Evolutionary conservation across 1,140 invertebrate genomes (phyloP).

Genomic region (Cyclina sinensis): DNA sequence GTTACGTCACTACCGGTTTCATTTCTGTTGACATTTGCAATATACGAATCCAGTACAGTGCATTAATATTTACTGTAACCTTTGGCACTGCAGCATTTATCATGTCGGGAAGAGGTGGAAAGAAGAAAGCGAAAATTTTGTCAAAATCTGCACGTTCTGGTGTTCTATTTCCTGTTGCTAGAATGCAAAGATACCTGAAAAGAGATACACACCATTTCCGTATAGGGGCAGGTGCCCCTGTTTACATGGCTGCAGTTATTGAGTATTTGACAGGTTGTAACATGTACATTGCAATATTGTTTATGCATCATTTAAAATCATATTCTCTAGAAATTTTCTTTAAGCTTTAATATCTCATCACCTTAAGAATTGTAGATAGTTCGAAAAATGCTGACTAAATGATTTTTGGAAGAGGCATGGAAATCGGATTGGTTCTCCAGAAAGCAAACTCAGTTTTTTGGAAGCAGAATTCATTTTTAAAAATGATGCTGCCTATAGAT

Average conservation of each 20-base stretch:
- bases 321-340: no score
- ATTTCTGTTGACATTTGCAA: conserved; percentile 32
- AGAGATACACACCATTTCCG: conserved; percentile 87
- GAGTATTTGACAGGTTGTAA: conserved; percentile 88
- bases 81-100: neutral
- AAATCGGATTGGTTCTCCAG: no score
- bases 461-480: no score
- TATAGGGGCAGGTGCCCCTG: conserved; percentile 88
- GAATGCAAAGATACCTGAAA: conserved; percentile 88
- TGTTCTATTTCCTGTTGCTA: conserved; percentile 90
- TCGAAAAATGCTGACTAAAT: no score
- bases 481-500: no score
- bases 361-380: no score
- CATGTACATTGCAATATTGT: no score
- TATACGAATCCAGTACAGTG: neutral
- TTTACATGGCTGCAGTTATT: conserved; percentile 89
- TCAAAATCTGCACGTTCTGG: conserved; percentile 88
- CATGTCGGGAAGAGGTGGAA: conserved; percentile 87
- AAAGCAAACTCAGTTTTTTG: no score
- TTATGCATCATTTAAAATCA: no score
- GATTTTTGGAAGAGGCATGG: no score
- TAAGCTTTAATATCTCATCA: no score
- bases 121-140: conserved; percentile 88
- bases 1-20: conserved; percentile 28
- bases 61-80: neutral